phyloP scores from a whole-genome alignment of 2,797 vertebrate genomes.

The Sylvia borin region DNA sequence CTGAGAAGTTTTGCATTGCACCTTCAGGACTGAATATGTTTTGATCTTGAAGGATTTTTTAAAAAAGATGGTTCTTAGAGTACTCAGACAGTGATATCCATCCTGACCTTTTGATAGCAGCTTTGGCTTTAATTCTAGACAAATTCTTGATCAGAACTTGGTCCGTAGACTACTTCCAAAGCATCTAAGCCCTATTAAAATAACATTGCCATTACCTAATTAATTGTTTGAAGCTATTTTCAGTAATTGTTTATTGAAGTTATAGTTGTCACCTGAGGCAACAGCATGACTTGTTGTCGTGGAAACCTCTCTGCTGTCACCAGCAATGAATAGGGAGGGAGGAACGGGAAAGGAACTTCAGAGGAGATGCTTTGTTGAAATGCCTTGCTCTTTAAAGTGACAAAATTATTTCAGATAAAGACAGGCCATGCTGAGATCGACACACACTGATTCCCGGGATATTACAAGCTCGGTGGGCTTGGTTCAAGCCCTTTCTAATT shows the following conservation, averaged over 20 bases:
- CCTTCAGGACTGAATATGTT: not conserved
- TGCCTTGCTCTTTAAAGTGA: constrained; percentile 1
- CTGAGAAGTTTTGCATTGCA: not conserved
- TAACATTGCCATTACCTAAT: constrained; percentile 50
- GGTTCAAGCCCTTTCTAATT: not conserved
- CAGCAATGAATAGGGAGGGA: not conserved
- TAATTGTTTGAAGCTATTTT: constrained; percentile 48
- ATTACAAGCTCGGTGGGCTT: not conserved
- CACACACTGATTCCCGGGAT: not conserved
- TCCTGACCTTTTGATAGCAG: not conserved
- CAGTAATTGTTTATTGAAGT: constrained; percentile 55
- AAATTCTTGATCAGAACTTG: not conserved
- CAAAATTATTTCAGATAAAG: constrained; percentile 14
- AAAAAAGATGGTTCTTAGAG: not conserved
- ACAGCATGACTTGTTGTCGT: constrained; percentile 44
- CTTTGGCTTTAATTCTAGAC: not conserved
- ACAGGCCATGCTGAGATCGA: not conserved
- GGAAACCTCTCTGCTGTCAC: constrained; percentile 58
- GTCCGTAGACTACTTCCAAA: not conserved
- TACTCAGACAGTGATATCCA: not conserved
- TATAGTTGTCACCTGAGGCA: constrained; percentile 56
- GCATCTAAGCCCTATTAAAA: constrained; percentile 36
- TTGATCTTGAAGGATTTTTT: not conserved
- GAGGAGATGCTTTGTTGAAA: constrained; percentile 28
- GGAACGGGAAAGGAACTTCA: not conserved